Conservation (phyloP, 2,113 vertebrate genomes). For the Tamias sibiricus region DNA sequence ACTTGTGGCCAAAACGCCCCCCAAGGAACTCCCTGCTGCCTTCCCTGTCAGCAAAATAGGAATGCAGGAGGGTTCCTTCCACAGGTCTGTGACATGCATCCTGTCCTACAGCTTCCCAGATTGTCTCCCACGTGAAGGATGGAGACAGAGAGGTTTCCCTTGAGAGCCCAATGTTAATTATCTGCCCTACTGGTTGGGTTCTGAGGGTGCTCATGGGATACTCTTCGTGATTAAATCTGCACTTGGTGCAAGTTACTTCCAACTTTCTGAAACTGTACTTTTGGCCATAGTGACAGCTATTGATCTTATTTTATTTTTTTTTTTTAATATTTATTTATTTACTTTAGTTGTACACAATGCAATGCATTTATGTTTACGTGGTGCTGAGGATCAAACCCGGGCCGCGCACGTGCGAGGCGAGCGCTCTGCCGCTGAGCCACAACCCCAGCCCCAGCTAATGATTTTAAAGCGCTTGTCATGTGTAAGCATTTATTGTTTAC, state of each 20-base stretch:
- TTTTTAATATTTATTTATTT: too few relatives aligned
- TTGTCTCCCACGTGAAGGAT: not conserved
- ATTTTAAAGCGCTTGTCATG: not conserved
- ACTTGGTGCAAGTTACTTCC: not conserved
- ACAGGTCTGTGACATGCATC: rapidly evolving
- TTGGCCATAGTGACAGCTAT: not conserved
- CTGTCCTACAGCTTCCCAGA: not conserved
- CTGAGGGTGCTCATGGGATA: not conserved
- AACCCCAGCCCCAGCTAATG: too few relatives aligned
- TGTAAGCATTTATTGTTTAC: not conserved
- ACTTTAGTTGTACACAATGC: too few relatives aligned
- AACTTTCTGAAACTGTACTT: not conserved
- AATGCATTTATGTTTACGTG: too few relatives aligned
- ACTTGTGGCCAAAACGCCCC: not conserved
- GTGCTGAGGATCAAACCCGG: too few relatives aligned
- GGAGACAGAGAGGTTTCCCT: not conserved
- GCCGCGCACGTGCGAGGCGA: too few relatives aligned
- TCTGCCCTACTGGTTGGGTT: not conserved
- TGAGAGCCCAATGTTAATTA: not conserved
- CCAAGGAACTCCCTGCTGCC: not conserved
- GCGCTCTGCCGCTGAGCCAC: too few relatives aligned
- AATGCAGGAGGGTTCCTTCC: not conserved
- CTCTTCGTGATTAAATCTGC: not conserved
- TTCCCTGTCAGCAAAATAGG: not conserved
- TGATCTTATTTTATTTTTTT: too few relatives aligned